Percentiles rank a stretch among this genome's conserved stretches.
These are phyloP conservation scores for Hoplodrina ambigua DNA, from an alignment of 2,888 invertebrate genomes.

Conservation along the genomic window DNA sequence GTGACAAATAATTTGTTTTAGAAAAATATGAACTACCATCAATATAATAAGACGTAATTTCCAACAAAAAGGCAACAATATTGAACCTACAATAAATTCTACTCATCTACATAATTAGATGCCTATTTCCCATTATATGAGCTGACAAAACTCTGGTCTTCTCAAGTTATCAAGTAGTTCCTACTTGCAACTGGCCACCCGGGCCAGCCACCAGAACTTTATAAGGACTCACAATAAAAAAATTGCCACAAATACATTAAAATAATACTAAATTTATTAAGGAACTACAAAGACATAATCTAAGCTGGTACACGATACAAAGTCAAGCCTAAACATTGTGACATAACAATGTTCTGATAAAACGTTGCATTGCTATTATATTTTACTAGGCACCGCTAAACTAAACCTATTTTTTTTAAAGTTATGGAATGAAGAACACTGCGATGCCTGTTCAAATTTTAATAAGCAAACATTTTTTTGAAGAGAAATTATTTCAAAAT, in stretches of 20 bases:
- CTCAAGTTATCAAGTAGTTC: no score
- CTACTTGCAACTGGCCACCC: neutral
- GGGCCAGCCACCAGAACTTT: neutral
- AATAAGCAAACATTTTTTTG: neutral
- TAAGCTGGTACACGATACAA: constrained; percentile 5
- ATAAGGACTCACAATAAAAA: neutral
- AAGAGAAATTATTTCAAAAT: neutral
- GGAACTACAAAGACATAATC: constrained; percentile 43
- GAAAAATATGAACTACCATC: no score
- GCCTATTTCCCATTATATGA: no score
- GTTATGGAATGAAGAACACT: constrained; percentile 48
- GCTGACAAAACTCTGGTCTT: neutral
- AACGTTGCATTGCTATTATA: constrained; percentile 47
- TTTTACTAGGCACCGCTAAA: constrained; percentile 48
- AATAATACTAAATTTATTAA: constrained; percentile 40
- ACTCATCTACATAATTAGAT: neutral
- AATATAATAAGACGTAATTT: no score
- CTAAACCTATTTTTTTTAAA: constrained; percentile 29
- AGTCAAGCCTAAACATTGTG: constrained; percentile 20
- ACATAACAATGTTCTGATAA: constrained; percentile 2
- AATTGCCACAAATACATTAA: constrained; percentile 21
- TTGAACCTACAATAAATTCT: neutral
- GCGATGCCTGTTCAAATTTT: constrained; percentile 35
- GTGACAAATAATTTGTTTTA: no score
- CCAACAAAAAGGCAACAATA: no score